These are phyloP conservation scores for Leptinotarsa haldemani DNA, from an alignment of 2,888 invertebrate species.

Conservation along the genomic window DNA sequence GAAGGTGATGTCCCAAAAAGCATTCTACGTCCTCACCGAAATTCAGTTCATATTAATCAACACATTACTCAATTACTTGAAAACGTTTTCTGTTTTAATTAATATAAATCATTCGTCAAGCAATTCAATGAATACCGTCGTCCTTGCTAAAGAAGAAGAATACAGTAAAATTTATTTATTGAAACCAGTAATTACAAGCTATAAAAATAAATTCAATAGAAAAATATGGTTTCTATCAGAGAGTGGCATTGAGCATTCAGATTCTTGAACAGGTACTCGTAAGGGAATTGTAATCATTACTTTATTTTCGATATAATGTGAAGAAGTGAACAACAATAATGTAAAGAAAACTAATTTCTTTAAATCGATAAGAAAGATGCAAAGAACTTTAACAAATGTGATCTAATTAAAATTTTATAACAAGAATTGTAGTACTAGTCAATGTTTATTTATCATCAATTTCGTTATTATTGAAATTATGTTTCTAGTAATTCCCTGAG, in stretches of 20 bases:
- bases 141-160: conserved; percentile 12
- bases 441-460: too few relatives aligned
- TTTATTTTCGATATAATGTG: not conserved
- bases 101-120: conserved; percentile 19
- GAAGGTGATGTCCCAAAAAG: not conserved
- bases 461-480: too few relatives aligned
- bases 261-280: not conserved
- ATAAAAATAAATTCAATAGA: conserved; percentile 23
- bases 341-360: not conserved
- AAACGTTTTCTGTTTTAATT: conserved; percentile 9
- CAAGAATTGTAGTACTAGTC: too few relatives aligned
- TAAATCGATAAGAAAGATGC: too few relatives aligned
- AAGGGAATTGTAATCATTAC: not conserved
- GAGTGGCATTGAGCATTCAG: not conserved
- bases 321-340: not conserved
- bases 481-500: too few relatives aligned
- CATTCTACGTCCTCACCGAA: conserved; percentile 9
- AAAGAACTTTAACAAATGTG: too few relatives aligned
- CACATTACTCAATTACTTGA: not conserved
- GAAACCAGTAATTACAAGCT: conserved; percentile 35
- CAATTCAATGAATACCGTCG: conserved; percentile 1
- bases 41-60: conserved; percentile 4
- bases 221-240: not conserved
- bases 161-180: conserved; percentile 7
- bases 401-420: too few relatives aligned